Evolutionary conservation across 1,140 invertebrate species (phyloP).

Genomic region (Sminthurinus signatus): DNA sequence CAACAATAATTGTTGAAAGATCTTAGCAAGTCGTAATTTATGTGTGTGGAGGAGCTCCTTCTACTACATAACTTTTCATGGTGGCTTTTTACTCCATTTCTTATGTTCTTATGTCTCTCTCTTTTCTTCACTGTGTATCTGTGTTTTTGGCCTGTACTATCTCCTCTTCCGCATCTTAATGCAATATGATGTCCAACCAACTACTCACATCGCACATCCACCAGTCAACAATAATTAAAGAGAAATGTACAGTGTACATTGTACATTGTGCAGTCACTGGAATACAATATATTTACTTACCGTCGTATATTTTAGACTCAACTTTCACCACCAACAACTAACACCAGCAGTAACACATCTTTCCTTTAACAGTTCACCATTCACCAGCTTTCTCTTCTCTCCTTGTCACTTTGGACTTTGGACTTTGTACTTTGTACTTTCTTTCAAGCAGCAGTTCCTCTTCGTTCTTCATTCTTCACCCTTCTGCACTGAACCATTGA

Average conservation of each 20-base stretch:
- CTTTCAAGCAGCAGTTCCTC: too few relatives aligned
- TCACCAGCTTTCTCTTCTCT: too few relatives aligned
- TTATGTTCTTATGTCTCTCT: background rate
- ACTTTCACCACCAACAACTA: too few relatives aligned
- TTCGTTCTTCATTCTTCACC: too few relatives aligned
- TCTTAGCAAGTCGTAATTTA: conserved; percentile 26
- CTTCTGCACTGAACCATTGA: too few relatives aligned
- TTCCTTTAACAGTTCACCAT: too few relatives aligned
- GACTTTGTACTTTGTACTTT: too few relatives aligned
- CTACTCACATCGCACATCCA: background rate
- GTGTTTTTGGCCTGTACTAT: background rate
- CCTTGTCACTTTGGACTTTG: too few relatives aligned
- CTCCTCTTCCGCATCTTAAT: background rate
- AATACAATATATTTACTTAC: background rate
- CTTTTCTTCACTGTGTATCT: background rate
- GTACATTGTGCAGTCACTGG: background rate
- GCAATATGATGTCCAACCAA: background rate
- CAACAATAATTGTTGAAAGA: conserved; percentile 33
- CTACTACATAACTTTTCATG: conserved; percentile 15
- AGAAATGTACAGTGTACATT: too few relatives aligned
- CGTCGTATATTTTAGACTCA: too few relatives aligned
- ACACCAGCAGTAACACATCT: too few relatives aligned
- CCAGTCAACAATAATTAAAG: background rate
- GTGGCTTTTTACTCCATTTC: background rate
- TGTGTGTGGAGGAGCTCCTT: conserved; percentile 7